Evolutionary conservation across 1,140 invertebrate species (phyloP).

Genomic region (Ephestia elutella): DNA sequence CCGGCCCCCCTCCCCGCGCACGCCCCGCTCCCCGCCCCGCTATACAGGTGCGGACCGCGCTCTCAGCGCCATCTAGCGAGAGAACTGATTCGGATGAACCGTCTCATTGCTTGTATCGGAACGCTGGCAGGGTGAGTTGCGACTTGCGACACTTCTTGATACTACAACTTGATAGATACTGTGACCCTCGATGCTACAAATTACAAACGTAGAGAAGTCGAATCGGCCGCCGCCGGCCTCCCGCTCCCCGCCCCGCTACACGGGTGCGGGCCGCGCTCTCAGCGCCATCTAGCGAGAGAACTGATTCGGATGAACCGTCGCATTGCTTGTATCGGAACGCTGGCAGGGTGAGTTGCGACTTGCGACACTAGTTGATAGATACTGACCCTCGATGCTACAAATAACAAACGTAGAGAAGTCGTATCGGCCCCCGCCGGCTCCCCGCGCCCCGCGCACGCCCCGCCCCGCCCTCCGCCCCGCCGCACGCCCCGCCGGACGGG

Average conservation of each 20-base stretch:
- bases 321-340: slow-evolving; percentile 35
- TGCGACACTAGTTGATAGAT: no score
- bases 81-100: slow-evolving; percentile 56
- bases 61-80: slow-evolving; percentile 48
- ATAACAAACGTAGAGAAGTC: no score
- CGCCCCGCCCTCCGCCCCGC: slow-evolving; percentile 13
- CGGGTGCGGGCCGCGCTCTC: slow-evolving; percentile 19
- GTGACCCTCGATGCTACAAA: no score
- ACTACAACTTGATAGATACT: no score
- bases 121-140: slow-evolving; percentile 41
- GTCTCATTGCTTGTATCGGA: slow-evolving; percentile 33
- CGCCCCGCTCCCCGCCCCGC: no score
- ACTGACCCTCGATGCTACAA: no score
- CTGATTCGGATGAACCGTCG: slow-evolving; percentile 52
- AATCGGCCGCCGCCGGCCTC: slow-evolving; percentile 8
- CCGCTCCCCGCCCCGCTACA: slow-evolving; percentile 9
- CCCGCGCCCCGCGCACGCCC: slow-evolving; percentile 12
- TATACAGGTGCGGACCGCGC: no score
- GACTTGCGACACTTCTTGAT: no score
- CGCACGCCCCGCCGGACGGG: no score
- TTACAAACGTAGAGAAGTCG: no score
- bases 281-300: slow-evolving; percentile 49
- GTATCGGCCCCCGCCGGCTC: slow-evolving; percentile 7
- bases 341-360: slow-evolving; percentile 32
- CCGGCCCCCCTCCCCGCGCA: slow-evolving; percentile 10